A percentile compares a stretch with the other conserved stretches of the same genome.
These are phyloP conservation scores for Lasioglossum morio DNA, from an alignment of 2,888 invertebrate genomes.

Conservation along the genomic window DNA sequence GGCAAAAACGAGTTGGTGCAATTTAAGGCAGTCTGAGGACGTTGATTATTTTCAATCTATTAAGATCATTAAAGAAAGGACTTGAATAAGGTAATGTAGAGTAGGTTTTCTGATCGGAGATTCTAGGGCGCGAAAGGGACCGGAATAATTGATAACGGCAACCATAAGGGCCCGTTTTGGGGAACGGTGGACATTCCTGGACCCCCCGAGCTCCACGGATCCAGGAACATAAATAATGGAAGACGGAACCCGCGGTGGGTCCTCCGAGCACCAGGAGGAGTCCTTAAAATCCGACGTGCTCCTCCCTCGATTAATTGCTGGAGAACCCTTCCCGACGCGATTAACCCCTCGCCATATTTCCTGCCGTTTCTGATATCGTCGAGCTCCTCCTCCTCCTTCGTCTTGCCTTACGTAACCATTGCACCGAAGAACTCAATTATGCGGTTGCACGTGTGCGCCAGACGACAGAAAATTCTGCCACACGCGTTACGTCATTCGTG, in stretches of 20 bases:
- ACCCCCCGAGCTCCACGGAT: conserved; percentile 73
- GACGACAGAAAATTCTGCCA: not conserved
- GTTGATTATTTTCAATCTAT: not conserved
- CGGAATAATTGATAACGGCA: conserved; percentile 74
- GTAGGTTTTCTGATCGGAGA: not conserved
- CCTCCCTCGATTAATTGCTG: conserved; percentile 72
- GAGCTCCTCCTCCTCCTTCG: not conserved
- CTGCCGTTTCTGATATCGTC: conserved; percentile 44
- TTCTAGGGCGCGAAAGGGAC: conserved; percentile 44
- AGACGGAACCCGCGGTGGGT: conserved; percentile 71
- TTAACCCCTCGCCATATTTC: conserved; percentile 62
- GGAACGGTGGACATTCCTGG: conserved; percentile 64
- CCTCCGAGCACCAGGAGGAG: conserved; percentile 68
- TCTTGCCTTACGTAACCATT: not conserved
- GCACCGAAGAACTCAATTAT: conserved; percentile 9
- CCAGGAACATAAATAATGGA: conserved; percentile 76
- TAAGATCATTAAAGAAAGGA: not conserved
- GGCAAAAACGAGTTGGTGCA: not conserved
- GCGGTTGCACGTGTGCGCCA: conserved; percentile 10
- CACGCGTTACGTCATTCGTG: not conserved
- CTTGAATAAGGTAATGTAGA: not conserved
- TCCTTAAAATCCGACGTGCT: conserved; percentile 70
- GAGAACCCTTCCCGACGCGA: conserved; percentile 58
- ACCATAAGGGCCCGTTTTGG: conserved; percentile 60
- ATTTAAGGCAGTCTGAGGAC: not conserved